A percentile compares a stretch with the other conserved stretches of the same genome.
Evolutionary conservation across 2,797 vertebrate genomes (phyloP).

Genomic region (Zalophus californianus): DNA sequence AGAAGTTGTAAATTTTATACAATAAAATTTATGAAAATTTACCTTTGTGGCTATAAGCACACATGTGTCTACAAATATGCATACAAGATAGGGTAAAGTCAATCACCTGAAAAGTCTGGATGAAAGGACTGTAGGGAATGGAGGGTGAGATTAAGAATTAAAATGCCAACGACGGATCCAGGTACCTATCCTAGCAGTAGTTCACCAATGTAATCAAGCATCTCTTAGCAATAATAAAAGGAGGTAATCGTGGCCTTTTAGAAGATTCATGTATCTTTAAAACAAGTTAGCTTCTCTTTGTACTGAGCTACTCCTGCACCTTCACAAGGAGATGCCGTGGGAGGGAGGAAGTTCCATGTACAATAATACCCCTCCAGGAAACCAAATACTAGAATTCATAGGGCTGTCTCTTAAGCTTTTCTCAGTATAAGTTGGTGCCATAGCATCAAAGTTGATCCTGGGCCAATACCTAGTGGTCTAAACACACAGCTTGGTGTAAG

Average conservation of each 20-base stretch:
- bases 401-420: not conserved
- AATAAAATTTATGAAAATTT: not conserved
- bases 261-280: not conserved
- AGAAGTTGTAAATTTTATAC: not conserved
- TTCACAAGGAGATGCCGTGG: not conserved
- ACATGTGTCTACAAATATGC: not conserved
- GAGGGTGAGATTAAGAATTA: not conserved
- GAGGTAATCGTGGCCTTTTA: not conserved
- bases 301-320: not conserved
- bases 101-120: not conserved
- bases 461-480: not conserved
- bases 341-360: not conserved
- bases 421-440: not conserved
- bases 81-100: not conserved
- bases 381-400: not conserved
- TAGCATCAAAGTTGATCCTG: not conserved
- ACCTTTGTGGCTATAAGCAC: not conserved
- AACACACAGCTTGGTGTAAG: not conserved
- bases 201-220: not conserved
- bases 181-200: not conserved
- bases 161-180: not conserved
- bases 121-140: not conserved
- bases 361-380: not conserved
- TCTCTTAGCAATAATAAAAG: not conserved
- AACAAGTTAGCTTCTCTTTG: not conserved